Base-by-base conservation (phyloP, 2,888 invertebrate genomes). In the Pseudeuparius sepicola region DNA sequence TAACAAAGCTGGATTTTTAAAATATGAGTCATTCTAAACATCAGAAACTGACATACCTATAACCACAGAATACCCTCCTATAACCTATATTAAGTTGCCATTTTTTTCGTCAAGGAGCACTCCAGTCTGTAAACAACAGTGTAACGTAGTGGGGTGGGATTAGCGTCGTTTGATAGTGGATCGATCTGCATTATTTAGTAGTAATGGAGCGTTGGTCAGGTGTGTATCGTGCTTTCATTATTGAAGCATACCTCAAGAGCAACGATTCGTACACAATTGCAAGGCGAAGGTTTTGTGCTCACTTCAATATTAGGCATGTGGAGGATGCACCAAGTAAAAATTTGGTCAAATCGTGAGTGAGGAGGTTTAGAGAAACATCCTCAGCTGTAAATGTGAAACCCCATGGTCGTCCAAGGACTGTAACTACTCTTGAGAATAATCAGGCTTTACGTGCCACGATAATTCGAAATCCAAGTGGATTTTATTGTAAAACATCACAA, bases 151-250 rank as follows among this genome's bases (percentile, higher is more conserved):
- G 25, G 4, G 9, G 6, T 15, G 16, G 2, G 16, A 11, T 11
- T 33, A 15, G 24, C 14, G 14, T 25, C 24, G 9, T 33, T 33
- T 17, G 26, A 34, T 34, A 16, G 25, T 28, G 2, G 6, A 16
- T 17, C 27, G n/a, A 26, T 14, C 17, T 16, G 3, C 17, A 34
- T 27, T 18, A 26, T 28, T 34, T 34, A 15, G 2, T 20, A 31
- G 24, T 13, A 18, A 31, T 31, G 31, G 23, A 31, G 31, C 30
- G 29, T 25, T 37, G 17, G 14, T 16, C 28, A 9, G 23, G 24
- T 20, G 13, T 5, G 23, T 24, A 7, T 18, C 23, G 23, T 20
- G 12, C 20, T 2, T 31, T 20, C 12, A 20, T 20, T 20, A 31
- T 31, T 20, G 23, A 31, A 14, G 13, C 31, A 20, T 30, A 17